Evolutionary conservation across 2,888 invertebrate genomes (phyloP).

Genomic region (Pandemis corylana): DNA sequence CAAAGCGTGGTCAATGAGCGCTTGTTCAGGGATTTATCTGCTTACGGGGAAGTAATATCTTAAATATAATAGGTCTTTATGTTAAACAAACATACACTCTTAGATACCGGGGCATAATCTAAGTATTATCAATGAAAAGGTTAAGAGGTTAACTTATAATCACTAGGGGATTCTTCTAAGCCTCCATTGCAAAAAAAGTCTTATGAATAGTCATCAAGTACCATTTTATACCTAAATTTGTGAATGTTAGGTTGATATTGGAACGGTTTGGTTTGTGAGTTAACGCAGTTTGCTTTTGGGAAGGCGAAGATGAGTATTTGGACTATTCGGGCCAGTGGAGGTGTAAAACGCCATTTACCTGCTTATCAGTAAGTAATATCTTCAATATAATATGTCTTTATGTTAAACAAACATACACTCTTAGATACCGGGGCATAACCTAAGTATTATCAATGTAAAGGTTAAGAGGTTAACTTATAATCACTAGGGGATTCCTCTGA

Average conservation of each 20-base stretch:
- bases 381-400: background rate
- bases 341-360: background rate
- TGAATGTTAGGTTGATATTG: background rate
- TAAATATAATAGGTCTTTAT: background rate
- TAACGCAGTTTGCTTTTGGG: background rate
- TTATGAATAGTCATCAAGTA: background rate
- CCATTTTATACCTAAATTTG: background rate
- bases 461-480: background rate
- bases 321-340: background rate
- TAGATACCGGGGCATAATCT: background rate
- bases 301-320: background rate
- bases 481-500: background rate
- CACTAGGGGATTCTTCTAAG: background rate
- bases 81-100: background rate
- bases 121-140: background rate
- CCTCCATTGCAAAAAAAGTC: background rate
- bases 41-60: background rate
- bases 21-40: background rate
- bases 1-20: background rate
- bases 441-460: background rate
- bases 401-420: background rate
- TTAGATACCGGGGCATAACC: constrained; percentile 1
- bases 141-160: background rate
- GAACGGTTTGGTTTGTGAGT: background rate
- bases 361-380: background rate